Percentiles rank a stretch among this genome's conserved stretches.
Conservation (phyloP, 2,113 vertebrate genomes). For the Rana temporaria region DNA sequence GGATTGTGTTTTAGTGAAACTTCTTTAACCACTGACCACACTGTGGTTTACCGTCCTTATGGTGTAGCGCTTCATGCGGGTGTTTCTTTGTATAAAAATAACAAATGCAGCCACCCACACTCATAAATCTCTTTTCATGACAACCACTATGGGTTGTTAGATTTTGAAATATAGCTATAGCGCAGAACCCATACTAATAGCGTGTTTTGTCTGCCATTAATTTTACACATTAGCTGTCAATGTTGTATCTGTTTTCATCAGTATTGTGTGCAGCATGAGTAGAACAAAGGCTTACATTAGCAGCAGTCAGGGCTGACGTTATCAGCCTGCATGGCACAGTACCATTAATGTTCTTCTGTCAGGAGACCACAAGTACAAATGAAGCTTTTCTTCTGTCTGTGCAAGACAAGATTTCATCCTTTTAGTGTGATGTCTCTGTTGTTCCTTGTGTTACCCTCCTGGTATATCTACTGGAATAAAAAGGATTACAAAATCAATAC, state of each 20-base stretch:
- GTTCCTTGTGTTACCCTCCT: neutral
- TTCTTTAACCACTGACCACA: no score
- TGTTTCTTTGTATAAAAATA: no score
- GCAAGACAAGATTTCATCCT: neutral
- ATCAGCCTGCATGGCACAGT: slow-evolving; percentile 15
- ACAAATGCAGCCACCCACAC: no score
- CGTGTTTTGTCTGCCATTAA: neutral
- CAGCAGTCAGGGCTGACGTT: slow-evolving; percentile 2
- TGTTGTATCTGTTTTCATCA: neutral
- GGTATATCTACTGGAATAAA: slow-evolving; percentile 3
- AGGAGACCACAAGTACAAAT: slow-evolving; percentile 10
- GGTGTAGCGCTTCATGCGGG: no score
- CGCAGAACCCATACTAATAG: neutral
- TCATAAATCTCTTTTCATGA: no score
- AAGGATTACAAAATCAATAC: slow-evolving; percentile 4
- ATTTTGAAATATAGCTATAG: no score
- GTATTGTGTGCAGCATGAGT: neutral
- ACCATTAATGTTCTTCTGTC: slow-evolving; percentile 3
- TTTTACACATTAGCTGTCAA: neutral
- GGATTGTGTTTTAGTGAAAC: no score
- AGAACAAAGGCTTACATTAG: slow-evolving; percentile 17
- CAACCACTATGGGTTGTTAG: no score
- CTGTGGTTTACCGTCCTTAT: no score
- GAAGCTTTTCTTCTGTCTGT: slow-evolving; percentile 6
- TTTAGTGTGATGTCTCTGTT: slow-evolving; percentile 1